These are phyloP conservation scores for Thereva unica DNA, from an alignment of 2,888 invertebrate species.

Conservation along the genomic window DNA sequence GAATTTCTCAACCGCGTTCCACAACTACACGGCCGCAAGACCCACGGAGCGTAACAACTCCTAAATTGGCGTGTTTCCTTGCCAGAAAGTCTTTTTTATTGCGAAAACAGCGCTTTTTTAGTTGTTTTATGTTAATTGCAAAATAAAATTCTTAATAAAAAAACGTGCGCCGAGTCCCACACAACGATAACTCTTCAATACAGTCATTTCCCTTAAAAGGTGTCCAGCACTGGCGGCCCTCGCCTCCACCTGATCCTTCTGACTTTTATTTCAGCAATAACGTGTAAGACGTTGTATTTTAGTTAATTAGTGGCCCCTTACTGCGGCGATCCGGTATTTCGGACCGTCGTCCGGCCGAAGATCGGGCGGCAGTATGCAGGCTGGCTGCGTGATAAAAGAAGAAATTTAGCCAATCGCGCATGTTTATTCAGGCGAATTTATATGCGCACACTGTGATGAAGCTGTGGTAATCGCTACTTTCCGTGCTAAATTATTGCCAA, in stretches of 20 bases:
- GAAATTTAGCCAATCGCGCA: constrained; percentile 5
- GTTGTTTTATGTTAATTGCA: constrained; percentile 3
- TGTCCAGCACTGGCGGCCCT: constrained; percentile 16
- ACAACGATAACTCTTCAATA: constrained; percentile 12
- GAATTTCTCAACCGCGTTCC: neutral
- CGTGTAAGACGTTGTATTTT: constrained; percentile 36
- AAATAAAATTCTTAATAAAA: constrained; percentile 3
- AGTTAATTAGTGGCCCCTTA: constrained; percentile 36
- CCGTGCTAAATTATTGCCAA: constrained; percentile 12
- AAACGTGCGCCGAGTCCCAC: constrained; percentile 9
- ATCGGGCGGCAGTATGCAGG: constrained; percentile 16
- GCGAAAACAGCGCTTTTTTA: neutral
- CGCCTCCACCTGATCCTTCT: constrained; percentile 7
- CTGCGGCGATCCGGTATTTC: constrained; percentile 35
- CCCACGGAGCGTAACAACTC: constrained; percentile 4
- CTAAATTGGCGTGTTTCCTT: neutral
- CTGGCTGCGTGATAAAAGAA: constrained; percentile 16
- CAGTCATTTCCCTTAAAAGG: constrained; percentile 32
- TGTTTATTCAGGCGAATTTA: constrained; percentile 24
- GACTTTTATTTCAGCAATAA: constrained; percentile 33
- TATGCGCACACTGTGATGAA: constrained; percentile 13
- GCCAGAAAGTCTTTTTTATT: neutral
- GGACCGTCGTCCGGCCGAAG: constrained; percentile 15
- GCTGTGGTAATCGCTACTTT: constrained; percentile 19
- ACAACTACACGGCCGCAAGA: neutral